Conservation (phyloP, 2,888 invertebrate genomes). For the Odontomyia ornata region DNA sequence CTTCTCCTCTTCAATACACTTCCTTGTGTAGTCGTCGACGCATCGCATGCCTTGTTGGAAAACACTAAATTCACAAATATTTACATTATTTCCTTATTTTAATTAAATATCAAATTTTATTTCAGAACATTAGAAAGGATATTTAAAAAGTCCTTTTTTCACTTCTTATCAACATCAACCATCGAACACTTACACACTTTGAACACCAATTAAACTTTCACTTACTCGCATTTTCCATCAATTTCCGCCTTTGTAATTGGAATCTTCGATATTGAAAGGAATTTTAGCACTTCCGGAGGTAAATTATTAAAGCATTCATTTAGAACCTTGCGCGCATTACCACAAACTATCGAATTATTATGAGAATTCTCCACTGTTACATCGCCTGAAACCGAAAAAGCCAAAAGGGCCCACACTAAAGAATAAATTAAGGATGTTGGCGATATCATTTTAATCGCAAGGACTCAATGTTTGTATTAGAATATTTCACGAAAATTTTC, state of each 20-base stretch:
- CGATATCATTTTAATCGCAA: neutral
- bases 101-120: constrained; percentile 38
- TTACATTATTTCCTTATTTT: neutral
- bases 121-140: neutral
- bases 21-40: constrained; percentile 60
- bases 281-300: constrained; percentile 60
- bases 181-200: constrained; percentile 10
- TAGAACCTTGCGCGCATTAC: constrained; percentile 59
- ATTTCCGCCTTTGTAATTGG: constrained; percentile 60
- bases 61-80: constrained; percentile 54
- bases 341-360: constrained; percentile 54
- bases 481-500: neutral
- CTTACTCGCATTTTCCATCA: constrained; percentile 62
- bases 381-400: neutral
- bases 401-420: neutral
- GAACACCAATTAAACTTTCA: neutral
- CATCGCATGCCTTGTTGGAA: constrained; percentile 62
- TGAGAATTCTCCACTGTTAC: constrained; percentile 7
- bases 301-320: constrained; percentile 62
- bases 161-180: too few species aligned
- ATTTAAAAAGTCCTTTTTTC: too few species aligned
- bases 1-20: constrained; percentile 58
- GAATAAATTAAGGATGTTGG: neutral
- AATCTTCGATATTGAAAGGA: constrained; percentile 59
- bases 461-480: neutral